Evolutionary conservation across 2,888 invertebrate species (phyloP), one percentile per base, ranked within the genome.

Genomic region (Tenthredo scrophulariae): DNA sequence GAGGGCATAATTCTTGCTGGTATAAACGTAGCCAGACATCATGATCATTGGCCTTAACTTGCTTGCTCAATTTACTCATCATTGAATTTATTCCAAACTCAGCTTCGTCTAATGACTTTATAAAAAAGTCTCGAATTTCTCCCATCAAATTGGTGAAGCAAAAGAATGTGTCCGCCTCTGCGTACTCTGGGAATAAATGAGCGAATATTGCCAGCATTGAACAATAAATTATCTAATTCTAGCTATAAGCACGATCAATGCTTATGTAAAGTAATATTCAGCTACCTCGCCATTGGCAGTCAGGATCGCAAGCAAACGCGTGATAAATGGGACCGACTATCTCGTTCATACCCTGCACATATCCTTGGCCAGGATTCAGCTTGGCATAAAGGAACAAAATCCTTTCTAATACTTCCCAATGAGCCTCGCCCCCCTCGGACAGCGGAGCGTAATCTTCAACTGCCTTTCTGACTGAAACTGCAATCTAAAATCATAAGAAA

Each of bases 281-380:
- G 86, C 92, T 92, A 98, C 98, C 96, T 95, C 97, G 95, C 95
- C 96, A 97, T 82, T 96, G 95, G 43, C 95, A 93, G 92, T 98
- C 96, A 0, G 97, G 96, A 94, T 99, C 98, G 33, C 97, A 97
- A 9, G 99, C 99, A 93, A 99, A 98, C 0, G 98, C 97, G 93
- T 99, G 98, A 94, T 99, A 99, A 90, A 99, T 98, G 9, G 99
- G 99, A 0, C 99, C 99, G 72, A 99, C 97, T 89, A 99, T 98
- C 94, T 99, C 99, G 94, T 99, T 99, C 99, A 99, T 99, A 84
- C 99, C 99, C 94, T 99, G 98, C 0, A 98, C 98, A 92, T 98
- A 98, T 15, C 98, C 97, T 92, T 99, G 98, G 0, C 99, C 99
- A 0, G 99, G 98, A 94, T 99, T 99, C 18, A 99, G 95, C 94